Evolutionary conservation across 1,140 invertebrate genomes (phyloP).

Genomic region (Rhyzopertha dominica): DNA sequence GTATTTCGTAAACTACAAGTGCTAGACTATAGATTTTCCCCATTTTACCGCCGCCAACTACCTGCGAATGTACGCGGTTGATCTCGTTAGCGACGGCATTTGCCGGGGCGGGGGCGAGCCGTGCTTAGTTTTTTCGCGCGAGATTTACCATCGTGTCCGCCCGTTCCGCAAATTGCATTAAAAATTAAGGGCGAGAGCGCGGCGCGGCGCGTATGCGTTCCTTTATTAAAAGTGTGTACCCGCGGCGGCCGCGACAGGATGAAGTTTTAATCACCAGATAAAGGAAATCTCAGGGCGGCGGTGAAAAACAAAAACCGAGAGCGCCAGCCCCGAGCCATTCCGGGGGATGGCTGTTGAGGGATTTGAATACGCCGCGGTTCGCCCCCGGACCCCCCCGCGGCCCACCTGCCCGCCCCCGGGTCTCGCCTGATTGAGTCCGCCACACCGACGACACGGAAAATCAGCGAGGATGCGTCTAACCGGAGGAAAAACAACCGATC

Average conservation of each 20-base stretch:
- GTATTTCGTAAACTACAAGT: not conserved
- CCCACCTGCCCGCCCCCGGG: too few species aligned
- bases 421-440: too few species aligned
- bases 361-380: too few species aligned
- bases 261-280: constrained; percentile 43
- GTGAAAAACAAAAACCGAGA: constrained; percentile 38
- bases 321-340: constrained; percentile 20
- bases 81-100: not conserved
- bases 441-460: too few species aligned
- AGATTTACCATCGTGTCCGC: constrained; percentile 17
- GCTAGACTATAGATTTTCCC: not conserved
- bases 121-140: not conserved
- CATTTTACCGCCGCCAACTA: not conserved
- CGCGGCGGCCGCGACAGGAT: constrained; percentile 37
- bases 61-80: not conserved
- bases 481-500: too few species aligned
- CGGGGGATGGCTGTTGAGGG: too few species aligned
- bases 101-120: not conserved
- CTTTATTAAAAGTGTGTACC: constrained; percentile 43
- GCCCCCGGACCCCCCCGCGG: too few species aligned
- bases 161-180: constrained; percentile 42
- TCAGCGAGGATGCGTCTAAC: too few species aligned
- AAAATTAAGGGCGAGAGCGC: constrained; percentile 39
- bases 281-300: constrained; percentile 40
- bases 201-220: constrained; percentile 34